Percentiles rank a stretch among this genome's conserved stretches.
These are phyloP conservation scores for Asteroscopus sphinx DNA, from an alignment of 2,888 invertebrate species.

Conservation along the genomic window DNA sequence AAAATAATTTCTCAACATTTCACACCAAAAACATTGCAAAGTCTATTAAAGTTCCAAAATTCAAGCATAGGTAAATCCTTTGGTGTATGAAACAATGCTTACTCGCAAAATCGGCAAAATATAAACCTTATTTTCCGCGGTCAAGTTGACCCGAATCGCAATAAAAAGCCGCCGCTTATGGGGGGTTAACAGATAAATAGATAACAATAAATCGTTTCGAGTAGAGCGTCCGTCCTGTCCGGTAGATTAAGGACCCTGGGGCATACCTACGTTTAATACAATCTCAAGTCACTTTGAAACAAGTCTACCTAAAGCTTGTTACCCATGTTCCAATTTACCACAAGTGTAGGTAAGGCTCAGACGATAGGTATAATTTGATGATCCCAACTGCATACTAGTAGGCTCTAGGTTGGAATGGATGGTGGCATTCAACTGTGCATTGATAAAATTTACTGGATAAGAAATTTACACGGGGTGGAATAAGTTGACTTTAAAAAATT, in stretches of 20 bases:
- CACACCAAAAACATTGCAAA: too few relatives aligned
- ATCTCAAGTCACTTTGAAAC: constrained; percentile 28
- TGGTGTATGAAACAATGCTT: constrained; percentile 3
- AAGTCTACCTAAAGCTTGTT: constrained; percentile 30
- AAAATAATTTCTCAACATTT: too few relatives aligned
- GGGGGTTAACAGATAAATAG: constrained; percentile 59
- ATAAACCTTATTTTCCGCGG: constrained; percentile 25
- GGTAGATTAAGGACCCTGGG: constrained; percentile 47
- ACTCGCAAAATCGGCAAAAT: constrained; percentile 21
- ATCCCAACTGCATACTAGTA: constrained; percentile 33
- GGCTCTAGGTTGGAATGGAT: too few relatives aligned
- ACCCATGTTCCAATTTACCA: constrained; percentile 47
- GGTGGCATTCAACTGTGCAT: too few relatives aligned
- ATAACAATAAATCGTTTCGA: constrained; percentile 55
- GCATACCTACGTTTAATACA: constrained; percentile 43
- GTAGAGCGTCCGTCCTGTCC: constrained; percentile 35
- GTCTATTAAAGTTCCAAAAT: too few relatives aligned
- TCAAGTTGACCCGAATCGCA: constrained; percentile 46
- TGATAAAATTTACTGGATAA: too few relatives aligned
- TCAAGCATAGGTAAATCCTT: too few relatives aligned
- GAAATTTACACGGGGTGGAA: too few relatives aligned
- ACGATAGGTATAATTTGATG: constrained; percentile 25
- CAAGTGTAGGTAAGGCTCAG: constrained; percentile 32
- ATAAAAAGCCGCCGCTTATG: constrained; percentile 52
- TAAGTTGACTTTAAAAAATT: too few relatives aligned